Evolutionary conservation across 2,888 invertebrate species (phyloP), one percentile per base, ranked within the genome.

Genomic region (Melangyna quadrimaculata): DNA sequence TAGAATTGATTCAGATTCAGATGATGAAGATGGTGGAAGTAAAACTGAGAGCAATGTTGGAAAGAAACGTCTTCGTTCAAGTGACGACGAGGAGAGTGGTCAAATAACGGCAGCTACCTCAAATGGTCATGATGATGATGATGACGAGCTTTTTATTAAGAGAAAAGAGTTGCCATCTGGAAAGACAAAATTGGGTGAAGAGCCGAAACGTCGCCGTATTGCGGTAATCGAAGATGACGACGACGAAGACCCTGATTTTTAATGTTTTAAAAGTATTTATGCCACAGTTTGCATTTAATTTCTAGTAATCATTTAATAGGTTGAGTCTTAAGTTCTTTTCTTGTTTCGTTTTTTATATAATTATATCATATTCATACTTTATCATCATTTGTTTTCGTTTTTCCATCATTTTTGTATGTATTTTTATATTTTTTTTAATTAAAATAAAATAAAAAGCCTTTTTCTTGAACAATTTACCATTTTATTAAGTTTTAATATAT

Each of bases 1-100:
- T 89, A 88, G 92, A 90, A 91, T 92, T 89, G 91, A 92, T 88
- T 91, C 91, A 71, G 91, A 92, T 88, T 90, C 90, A 86, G 91
- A 91, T 87, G 89, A 88, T 9, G 87, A 88, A 45, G 87, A 75
- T 43, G 69, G 29, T 9, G 45, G 3, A 10, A 51, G 71, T 55
- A 59, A 63, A 61, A 24, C 48, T 10, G 35, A n/a, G 14, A 43
- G 7, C 10, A 40, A 7, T 40, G 48, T 48, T 1, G 53, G 32
- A 7, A 74, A 14, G 14, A 80, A 87, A 78, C 84, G 77, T 43
- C 45, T 9, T 43, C 80, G 79, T n/a, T 77, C 77, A 22, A 61
- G 43, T 12, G 83, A 70, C 7, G 81, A 78, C 45, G 72, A 87
- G 22, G 78, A 72, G 32, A 75, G 67, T 67, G 78, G 59, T 53